A percentile compares a stretch with the other conserved stretches of the same genome.
Evolutionary conservation across 2,113 vertebrate genomes (phyloP).

Genomic region (Calyptomena viridis): DNA sequence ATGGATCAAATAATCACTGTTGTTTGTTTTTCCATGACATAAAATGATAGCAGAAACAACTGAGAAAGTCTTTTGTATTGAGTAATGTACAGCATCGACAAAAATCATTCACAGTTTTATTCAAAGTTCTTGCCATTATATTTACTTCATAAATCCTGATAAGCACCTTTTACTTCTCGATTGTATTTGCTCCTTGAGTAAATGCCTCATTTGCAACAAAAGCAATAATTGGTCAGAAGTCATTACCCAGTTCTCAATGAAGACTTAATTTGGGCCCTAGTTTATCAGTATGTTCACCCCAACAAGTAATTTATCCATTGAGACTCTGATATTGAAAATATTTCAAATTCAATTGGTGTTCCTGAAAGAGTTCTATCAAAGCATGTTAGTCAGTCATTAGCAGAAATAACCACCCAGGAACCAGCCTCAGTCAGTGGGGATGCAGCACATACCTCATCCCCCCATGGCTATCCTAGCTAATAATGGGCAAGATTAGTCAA

Average conservation of each 20-base stretch:
- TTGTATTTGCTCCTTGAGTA: background rate
- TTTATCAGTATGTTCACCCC: background rate
- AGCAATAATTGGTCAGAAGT: background rate
- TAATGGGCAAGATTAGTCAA: background rate
- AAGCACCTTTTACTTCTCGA: background rate
- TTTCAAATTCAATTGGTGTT: background rate
- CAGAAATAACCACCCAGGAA: background rate
- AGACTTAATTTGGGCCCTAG: background rate
- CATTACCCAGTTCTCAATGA: background rate
- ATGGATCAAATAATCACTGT: background rate
- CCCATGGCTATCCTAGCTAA: background rate
- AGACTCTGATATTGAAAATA: background rate
- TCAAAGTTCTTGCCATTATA: background rate
- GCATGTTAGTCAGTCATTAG: background rate
- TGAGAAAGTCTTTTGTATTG: background rate
- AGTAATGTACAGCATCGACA: background rate
- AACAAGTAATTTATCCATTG: background rate
- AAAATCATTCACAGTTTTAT: background rate
- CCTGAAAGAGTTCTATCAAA: background rate
- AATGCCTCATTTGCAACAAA: background rate
- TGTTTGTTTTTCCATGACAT: background rate
- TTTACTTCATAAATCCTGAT: background rate
- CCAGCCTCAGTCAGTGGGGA: background rate
- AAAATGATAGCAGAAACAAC: background rate
- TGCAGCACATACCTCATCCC: background rate